Base-by-base conservation (phyloP, 1,140 invertebrate genomes). In the Belonocnema kinseyi region DNA sequence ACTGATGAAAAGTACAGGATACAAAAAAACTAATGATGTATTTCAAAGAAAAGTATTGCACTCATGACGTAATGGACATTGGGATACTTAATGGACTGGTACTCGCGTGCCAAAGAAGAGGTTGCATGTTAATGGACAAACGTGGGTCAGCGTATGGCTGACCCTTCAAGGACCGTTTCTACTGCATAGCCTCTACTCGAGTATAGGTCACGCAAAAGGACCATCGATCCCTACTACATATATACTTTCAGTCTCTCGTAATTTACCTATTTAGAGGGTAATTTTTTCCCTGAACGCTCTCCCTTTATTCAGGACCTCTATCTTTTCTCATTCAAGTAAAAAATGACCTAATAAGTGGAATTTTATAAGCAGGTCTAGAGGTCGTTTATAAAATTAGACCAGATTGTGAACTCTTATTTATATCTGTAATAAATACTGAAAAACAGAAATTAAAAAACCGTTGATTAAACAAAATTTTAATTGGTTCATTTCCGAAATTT, bases 161-260 rank as follows among this genome's bases (percentile, higher is more conserved):
- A 82, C 81, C 83, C 83, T 82, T 82, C 81, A 82, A 84, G 83
- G 83, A 81, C 81, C 81, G 76, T 85, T 81, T 85, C 78, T 79
- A 81, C 84, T 85, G 81, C 79, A 80, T 66, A 51, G 79, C 53
- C 26, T 46, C 52, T 70, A 54, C 19, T 50, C n/a, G 51, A 58
- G 72, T 50, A 53, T 51, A 71, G 33, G 74, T 82, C 80, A 81
- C 78, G 82, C 80, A 79, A 86, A 81, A 86, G 21, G 73, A 73
- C 61, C 78, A 86, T 86, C 82, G 83, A 86, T 86, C 78, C 77
- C 54, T 73, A 33, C 72, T 56, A 56, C 61, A 40, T 66, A n/a
- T 26, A 40, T 21, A 56, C 21, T 19, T 21, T 56, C 54, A 19
- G 26, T 66, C 26, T 26, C 16, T 12, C 40, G 61, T 66, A 40